Percentiles rank a stretch among this genome's conserved stretches.
Conservation (phyloP, 2,113 vertebrate genomes). For the Oryzias celebensis region DNA sequence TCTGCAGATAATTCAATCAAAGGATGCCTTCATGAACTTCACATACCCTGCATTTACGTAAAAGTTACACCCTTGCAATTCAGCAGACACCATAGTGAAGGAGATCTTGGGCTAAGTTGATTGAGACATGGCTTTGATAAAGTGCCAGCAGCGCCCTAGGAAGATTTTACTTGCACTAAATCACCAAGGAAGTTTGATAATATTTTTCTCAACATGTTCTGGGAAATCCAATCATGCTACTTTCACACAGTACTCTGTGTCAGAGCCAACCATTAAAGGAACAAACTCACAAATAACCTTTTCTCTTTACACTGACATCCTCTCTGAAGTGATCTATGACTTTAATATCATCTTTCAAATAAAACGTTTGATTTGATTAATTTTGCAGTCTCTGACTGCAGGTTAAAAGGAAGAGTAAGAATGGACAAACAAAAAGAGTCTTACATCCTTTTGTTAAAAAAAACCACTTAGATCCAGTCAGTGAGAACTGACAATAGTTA, state of each 20-base stretch:
- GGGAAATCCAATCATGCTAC: slow-evolving; percentile 51
- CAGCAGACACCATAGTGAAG: slow-evolving; percentile 8
- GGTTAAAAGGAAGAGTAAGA: slow-evolving; percentile 44
- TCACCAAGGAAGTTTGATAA: slow-evolving; percentile 56
- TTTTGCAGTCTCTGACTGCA: slow-evolving; percentile 50
- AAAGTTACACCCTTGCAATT: slow-evolving; percentile 3
- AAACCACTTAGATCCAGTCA: slow-evolving; percentile 45
- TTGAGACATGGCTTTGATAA: slow-evolving; percentile 63
- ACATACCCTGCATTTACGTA: slow-evolving; percentile 3
- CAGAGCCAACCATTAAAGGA: slow-evolving; percentile 26
- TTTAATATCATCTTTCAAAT: background rate
- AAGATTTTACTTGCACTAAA: slow-evolving; percentile 46
- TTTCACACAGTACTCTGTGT: slow-evolving; percentile 59
- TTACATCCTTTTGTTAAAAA: slow-evolving; percentile 62
- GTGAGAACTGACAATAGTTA: slow-evolving; percentile 66
- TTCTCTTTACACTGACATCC: slow-evolving; percentile 32
- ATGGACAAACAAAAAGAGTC: slow-evolving; percentile 49
- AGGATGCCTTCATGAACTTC: slow-evolving; percentile 22
- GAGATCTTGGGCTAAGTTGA: slow-evolving; percentile 39
- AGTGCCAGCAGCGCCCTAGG: slow-evolving; percentile 52
- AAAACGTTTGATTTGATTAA: slow-evolving; percentile 63
- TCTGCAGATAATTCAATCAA: slow-evolving; percentile 29
- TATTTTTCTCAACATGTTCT: slow-evolving; percentile 44
- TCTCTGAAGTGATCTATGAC: background rate
- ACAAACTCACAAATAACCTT: slow-evolving; percentile 40